Evolutionary conservation across 2,888 invertebrate species (phyloP).

Genomic region (Rutpela maculata): DNA sequence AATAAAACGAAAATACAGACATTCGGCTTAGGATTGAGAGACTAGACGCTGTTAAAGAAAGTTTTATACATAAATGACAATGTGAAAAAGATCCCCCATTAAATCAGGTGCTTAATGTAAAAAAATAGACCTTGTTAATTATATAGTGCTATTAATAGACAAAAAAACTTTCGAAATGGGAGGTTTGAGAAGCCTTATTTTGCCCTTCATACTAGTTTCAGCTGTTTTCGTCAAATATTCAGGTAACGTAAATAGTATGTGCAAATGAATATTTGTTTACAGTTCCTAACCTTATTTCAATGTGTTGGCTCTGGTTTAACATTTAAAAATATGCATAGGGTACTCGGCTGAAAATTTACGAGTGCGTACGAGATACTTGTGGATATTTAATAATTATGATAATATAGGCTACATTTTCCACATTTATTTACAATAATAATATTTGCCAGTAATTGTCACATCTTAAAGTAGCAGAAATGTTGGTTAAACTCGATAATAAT

Average conservation of each 20-base stretch:
- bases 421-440: too few relatives aligned
- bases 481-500: too few relatives aligned
- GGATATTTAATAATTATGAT: too few relatives aligned
- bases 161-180: slow-evolving; percentile 45
- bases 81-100: slow-evolving; percentile 47
- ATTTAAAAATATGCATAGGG: background rate
- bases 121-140: slow-evolving; percentile 41
- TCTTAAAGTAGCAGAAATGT: too few relatives aligned
- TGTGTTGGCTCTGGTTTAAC: background rate
- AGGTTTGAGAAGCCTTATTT: slow-evolving; percentile 32
- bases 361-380: background rate
- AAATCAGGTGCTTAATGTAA: slow-evolving; percentile 51
- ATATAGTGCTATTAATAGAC: slow-evolving; percentile 30
- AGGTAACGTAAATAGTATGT: slow-evolving; percentile 42
- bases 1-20: slow-evolving; percentile 54
- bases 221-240: slow-evolving; percentile 47
- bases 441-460: background rate
- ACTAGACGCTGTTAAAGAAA: slow-evolving; percentile 42
- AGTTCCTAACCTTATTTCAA: background rate
- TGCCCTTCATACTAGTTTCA: slow-evolving; percentile 45
- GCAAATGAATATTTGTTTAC: slow-evolving; percentile 31
- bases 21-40: slow-evolving; percentile 45
- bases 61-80: slow-evolving; percentile 47
- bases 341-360: background rate
- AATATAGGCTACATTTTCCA: too few relatives aligned